Percentiles rank a stretch among this genome's conserved stretches.
phyloP scores from a whole-genome alignment of 2,113 vertebrate species.

The Nyctibius bracteatus region DNA sequence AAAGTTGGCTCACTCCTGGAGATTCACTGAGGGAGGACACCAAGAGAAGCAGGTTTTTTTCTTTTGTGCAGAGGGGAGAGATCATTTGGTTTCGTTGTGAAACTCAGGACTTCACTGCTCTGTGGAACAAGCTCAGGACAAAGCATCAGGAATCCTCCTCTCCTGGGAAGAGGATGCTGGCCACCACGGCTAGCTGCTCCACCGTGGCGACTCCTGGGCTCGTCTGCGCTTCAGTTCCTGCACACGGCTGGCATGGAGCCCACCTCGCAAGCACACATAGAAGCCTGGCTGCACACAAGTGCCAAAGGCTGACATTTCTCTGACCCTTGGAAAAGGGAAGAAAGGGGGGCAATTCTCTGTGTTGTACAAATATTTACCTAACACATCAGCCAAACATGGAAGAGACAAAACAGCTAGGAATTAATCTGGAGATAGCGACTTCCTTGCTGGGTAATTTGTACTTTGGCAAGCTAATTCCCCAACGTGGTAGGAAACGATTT shows the following conservation, averaged over 20 bases:
- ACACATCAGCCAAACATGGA: neutral
- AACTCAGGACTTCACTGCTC: neutral
- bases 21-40: neutral
- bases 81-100: neutral
- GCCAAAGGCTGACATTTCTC: neutral
- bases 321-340: conserved; percentile 28
- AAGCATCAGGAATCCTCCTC: neutral
- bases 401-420: neutral
- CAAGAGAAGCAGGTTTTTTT: neutral
- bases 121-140: neutral
- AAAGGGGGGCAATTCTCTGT: neutral
- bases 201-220: rapidly evolving
- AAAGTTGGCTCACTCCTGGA: neutral
- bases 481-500: neutral
- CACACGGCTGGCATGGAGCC: neutral
- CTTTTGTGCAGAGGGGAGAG: neutral
- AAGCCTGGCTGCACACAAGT: neutral
- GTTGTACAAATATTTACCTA: conserved; percentile 52
- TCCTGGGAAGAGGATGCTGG: neutral
- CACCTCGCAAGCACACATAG: neutral
- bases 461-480: neutral
- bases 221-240: rapidly evolving
- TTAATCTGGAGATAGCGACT: conserved; percentile 1
- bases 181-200: neutral
- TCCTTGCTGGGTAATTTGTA: neutral